Evolutionary conservation across 1,140 invertebrate genomes (phyloP), one percentile per base, ranked within the genome.

Genomic region (Bradynema listronoti): DNA sequence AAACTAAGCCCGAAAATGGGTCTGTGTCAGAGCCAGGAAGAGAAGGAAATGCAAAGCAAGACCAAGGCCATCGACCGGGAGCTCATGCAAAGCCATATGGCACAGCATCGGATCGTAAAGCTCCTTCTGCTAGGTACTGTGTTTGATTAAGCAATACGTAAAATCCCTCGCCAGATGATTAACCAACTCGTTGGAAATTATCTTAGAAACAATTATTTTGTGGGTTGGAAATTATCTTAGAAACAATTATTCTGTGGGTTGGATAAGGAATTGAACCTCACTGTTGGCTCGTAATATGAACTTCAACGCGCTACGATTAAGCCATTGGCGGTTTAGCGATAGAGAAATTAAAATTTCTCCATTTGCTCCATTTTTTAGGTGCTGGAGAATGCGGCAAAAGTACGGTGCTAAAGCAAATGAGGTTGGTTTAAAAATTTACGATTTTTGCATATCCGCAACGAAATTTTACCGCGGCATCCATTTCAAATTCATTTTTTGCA

Each of bases 321-420:
- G n/a, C n/a, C n/a, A n/a, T n/a, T n/a, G n/a, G n/a, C n/a, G n/a
- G n/a, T n/a, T n/a, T n/a, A n/a, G n/a, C n/a, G n/a, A n/a, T n/a
- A n/a, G n/a, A n/a, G n/a, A n/a, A n/a, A n/a, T n/a, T n/a, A n/a
- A n/a, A n/a, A n/a, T n/a, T n/a, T n/a, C n/a, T n/a, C n/a, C n/a
- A n/a, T 52, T 50, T 25, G 1, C 22, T 43, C 14, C 25, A 36
- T 29, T 5, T 58, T 66, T 58, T 24, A 66, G 64, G 64, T 36
- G 64, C 64, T 29, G 64, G 64, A 16, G 64, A 66, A 41, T 45
- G 55, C 54, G 64, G 64, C 16, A 62, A 62, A 41, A 61, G 56
- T 24, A 61, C 59, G 49, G 57, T 61, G 22, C 24, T 61, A 2
- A 76, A 78, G 45, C 73, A 76, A 39, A 78, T 78, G 72, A 66